Evolutionary conservation across 2,797 vertebrate genomes (phyloP), one percentile per base, ranked within the genome.

Genomic region (Streptopelia turtur): DNA sequence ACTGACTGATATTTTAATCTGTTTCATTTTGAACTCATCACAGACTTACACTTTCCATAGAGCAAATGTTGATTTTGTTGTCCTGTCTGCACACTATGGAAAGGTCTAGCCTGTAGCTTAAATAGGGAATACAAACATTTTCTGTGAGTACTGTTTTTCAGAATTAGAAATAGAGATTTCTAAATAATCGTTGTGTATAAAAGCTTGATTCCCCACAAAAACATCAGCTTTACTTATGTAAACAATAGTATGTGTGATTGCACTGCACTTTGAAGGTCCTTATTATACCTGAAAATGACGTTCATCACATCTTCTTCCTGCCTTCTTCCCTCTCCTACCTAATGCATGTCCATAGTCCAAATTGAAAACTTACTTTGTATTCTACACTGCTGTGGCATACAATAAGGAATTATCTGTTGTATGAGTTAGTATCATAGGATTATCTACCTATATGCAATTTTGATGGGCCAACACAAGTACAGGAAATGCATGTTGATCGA

Each of bases 291-390:
- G 9, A 33, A 84, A 89, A 50, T 17, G 1, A 56, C 45, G 35
- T 43, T 33, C 4, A 13, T 49, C 25, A 37, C 7, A 35, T 69
- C 8, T 49, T 60, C 16, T 18, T 76, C 22, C 16, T 35, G 2
- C 1, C 1, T 3, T 45, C 9, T 68, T 80, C 25, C 10, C 3
- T 59, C 55, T 83, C 14, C 9, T 21, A 3, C 18, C 47, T 5
- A 47, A 63, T 23, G 3, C 1, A 49, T 0, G 1, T 10, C 21
- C 3, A 16, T 6, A 77, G 7, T 17, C 31, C 23, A 70, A 35
- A 57, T 4, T 27, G 9, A 81, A 81, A 52, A 57, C 4, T 64
- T 59, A 6, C 4, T 2, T 52, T 50, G 2, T 20, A 37, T 27
- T 74, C 8, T 28, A 66, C 17, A 39, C 4, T 74, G 2, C 4